phyloP scores from a whole-genome alignment of 2,113 vertebrate species.

The Festucalex cinctus region DNA sequence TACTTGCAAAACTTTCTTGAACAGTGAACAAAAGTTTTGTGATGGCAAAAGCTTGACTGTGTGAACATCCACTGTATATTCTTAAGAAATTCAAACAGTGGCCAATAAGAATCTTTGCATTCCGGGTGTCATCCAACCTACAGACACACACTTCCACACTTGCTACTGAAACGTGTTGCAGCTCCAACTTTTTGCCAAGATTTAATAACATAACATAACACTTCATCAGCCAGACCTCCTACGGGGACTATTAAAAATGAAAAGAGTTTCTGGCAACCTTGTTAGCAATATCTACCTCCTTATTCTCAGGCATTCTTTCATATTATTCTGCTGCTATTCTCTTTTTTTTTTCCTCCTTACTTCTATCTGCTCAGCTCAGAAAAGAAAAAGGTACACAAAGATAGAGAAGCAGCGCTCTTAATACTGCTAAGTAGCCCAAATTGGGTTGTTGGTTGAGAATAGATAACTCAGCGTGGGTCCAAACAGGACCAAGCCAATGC shows the following conservation, averaged over 20 bases:
- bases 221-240: constrained; percentile 68
- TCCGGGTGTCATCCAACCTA: constrained; percentile 34
- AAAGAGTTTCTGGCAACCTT: constrained; percentile 67
- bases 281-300: constrained; percentile 66
- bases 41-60: not conserved
- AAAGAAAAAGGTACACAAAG: constrained; percentile 43
- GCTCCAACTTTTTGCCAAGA: constrained; percentile 58
- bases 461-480: too few relatives aligned
- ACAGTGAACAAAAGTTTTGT: not conserved
- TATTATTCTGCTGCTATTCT: constrained; percentile 39
- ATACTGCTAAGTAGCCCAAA: too few relatives aligned
- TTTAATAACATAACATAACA: constrained; percentile 66
- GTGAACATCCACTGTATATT: not conserved
- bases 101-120: not conserved
- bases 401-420: constrained; percentile 27
- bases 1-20: not conserved
- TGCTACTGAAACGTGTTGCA: constrained; percentile 49
- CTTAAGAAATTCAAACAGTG: not conserved
- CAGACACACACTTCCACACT: constrained; percentile 44
- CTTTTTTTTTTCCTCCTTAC: constrained; percentile 33
- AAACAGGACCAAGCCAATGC: too few relatives aligned
- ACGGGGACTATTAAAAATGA: constrained; percentile 72
- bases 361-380: constrained; percentile 31
- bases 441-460: too few relatives aligned
- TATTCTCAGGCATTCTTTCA: constrained; percentile 56